Base-by-base conservation (phyloP, 2,113 vertebrate species). In the Misgurnus mizolepis region DNA sequence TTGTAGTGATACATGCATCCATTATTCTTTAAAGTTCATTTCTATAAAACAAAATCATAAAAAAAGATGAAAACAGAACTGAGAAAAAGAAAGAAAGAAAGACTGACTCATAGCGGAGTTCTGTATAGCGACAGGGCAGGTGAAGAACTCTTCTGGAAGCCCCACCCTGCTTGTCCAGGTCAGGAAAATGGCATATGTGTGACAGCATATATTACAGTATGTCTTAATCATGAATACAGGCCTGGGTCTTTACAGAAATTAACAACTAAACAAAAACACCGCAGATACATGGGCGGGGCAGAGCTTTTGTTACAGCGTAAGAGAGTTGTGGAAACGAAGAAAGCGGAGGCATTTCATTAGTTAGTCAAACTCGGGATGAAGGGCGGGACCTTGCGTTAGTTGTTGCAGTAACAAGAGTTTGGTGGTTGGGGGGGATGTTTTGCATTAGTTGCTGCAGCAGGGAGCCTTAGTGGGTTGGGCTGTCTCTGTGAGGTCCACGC, bases 341-440 rank as follows among this genome's bases (percentile, higher is more conserved):
- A 77, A 85, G 64, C 75, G 67, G 85, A 83, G 86, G 85, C 78
- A 71, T 89, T 87, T 83, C 87, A 87, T 90, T 83, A 89, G 90
- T 88, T 91, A 86, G 89, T 88, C 80, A 90, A 86, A 89, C 83
- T 87, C 81, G 64, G 60, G 81, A 74, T 85, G 88, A 82, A 78
- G 83, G 76, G 61, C 67, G n/a, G 78, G 80, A 78, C 71, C 75
- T 90, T 87, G 72, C 88, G 83, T 88, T 88, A 90, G 89, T 89
- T 81, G 94, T 94, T 96, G 93, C 95, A 95, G 94, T 96, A 97
- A 91, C 96, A 98, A n/a, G 82, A 96, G 94, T 92, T 96, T 98
- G 92, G 94, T 91, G 82, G 93, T 94, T 86, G 60, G 6, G 22
- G 58, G 96, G 95, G 68, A 58, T 61, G 69, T 76, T 82, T 82